Evolutionary conservation across 2,797 vertebrate genomes (phyloP).

Genomic region (Distichodus sexfasciatus): DNA sequence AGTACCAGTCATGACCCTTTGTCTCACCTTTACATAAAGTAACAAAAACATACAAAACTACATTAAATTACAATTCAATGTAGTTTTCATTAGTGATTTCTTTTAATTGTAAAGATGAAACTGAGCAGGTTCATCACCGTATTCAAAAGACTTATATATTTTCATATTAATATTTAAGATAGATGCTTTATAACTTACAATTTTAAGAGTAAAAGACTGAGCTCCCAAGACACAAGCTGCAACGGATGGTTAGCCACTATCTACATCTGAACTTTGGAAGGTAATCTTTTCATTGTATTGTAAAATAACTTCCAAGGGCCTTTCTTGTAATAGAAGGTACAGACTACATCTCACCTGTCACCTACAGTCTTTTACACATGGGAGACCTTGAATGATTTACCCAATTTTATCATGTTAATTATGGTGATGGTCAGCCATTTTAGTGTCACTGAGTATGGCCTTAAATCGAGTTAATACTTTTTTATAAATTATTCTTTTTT

Average conservation of each 20-base stretch:
- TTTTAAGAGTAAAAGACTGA: constrained; percentile 60
- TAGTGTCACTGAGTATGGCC: no score
- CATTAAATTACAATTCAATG: not conserved
- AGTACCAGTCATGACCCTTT: constrained; percentile 87
- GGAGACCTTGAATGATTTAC: no score
- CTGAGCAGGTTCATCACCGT: constrained; percentile 74
- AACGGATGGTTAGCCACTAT: constrained; percentile 70
- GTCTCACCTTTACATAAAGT: constrained; percentile 69
- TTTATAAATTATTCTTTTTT: no score
- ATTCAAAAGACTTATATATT: constrained; percentile 61
- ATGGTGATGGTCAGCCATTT: no score
- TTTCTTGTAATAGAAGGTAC: no score
- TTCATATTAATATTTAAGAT: constrained; percentile 61
- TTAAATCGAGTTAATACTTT: no score
- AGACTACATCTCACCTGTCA: no score
- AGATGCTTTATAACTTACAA: constrained; percentile 56
- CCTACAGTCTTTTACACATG: no score
- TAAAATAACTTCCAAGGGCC: no score
- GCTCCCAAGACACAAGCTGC: constrained; percentile 63
- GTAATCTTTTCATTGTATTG: not conserved
- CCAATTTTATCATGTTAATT: no score
- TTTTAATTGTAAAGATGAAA: constrained; percentile 58
- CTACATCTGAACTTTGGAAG: constrained; percentile 56
- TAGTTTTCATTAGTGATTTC: not conserved
- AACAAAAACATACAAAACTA: not conserved